Percentiles rank a stretch among this genome's conserved stretches.
These are phyloP conservation scores for Villa cingulata DNA, from an alignment of 2,888 invertebrate genomes.

Conservation along the genomic window DNA sequence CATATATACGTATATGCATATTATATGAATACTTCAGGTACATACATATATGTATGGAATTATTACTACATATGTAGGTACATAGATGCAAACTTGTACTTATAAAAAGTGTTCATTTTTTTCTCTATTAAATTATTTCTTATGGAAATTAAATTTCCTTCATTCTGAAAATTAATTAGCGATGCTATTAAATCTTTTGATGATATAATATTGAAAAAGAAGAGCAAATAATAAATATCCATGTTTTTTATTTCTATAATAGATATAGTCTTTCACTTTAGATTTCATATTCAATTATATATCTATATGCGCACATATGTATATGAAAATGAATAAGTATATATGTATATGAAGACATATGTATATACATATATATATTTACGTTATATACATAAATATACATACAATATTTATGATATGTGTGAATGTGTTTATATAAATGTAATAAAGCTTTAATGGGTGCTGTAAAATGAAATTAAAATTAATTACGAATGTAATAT, in stretches of 20 bases:
- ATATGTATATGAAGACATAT: not conserved
- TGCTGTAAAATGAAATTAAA: not conserved
- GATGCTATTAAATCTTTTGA: conserved; percentile 6
- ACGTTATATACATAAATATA: not conserved
- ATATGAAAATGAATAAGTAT: not conserved
- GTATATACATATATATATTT: not conserved
- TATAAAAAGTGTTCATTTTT: too few relatives aligned
- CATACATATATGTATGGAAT: too few relatives aligned
- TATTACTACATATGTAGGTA: too few relatives aligned
- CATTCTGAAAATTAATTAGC: conserved; percentile 13
- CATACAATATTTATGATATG: not conserved
- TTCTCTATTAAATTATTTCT: conserved; percentile 5
- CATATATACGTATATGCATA: too few relatives aligned
- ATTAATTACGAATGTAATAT: too few relatives aligned
- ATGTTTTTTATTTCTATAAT: not conserved
- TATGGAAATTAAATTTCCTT: conserved; percentile 14
- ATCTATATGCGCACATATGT: not conserved
- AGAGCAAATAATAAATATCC: not conserved
- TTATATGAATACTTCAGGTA: too few relatives aligned
- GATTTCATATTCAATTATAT: too few relatives aligned
- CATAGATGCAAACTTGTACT: too few relatives aligned
- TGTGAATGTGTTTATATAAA: too few relatives aligned
- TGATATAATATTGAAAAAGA: not conserved
- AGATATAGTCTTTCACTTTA: too few relatives aligned
- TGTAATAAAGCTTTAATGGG: too few relatives aligned